Evolutionary conservation across 1,140 invertebrate species (phyloP).

Genomic region (Nebria ingens): DNA sequence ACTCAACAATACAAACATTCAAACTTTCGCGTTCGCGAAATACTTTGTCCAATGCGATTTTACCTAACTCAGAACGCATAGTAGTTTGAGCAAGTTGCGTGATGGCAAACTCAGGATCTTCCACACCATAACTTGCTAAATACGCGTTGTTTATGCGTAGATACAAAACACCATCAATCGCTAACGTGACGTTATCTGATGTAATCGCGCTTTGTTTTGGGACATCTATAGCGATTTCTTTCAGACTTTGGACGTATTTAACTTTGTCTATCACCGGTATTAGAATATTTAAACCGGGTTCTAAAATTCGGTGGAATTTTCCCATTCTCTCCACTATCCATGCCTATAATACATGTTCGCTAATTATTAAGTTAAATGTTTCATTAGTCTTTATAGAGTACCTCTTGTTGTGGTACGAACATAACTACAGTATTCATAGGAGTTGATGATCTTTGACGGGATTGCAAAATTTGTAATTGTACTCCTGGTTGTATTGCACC

Average conservation of each 20-base stretch:
- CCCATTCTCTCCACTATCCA: slow-evolving; percentile 99
- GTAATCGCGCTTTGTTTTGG: slow-evolving; percentile 98
- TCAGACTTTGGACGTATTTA: slow-evolving; percentile 96
- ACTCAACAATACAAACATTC: slow-evolving; percentile 92
- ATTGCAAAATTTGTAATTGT: slow-evolving; percentile 26
- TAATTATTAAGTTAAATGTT: slow-evolving; percentile 14
- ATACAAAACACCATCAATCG: slow-evolving; percentile 96
- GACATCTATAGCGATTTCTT: slow-evolving; percentile 99
- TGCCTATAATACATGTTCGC: slow-evolving; percentile 58
- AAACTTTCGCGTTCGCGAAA: slow-evolving; percentile 93
- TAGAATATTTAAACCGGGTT: slow-evolving; percentile 90
- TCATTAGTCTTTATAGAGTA: slow-evolving; percentile 30
- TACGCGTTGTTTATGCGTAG: slow-evolving; percentile 90
- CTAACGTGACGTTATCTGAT: slow-evolving; percentile 91
- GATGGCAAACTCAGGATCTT: slow-evolving; percentile 98
- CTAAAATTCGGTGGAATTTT: slow-evolving; percentile 83
- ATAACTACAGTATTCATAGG: slow-evolving; percentile 89
- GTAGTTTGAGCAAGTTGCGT: slow-evolving; percentile 98
- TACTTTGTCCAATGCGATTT: slow-evolving; percentile 95
- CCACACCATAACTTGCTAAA: slow-evolving; percentile 92
- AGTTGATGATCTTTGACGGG: slow-evolving; percentile 51
- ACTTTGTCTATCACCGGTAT: slow-evolving; percentile 88
- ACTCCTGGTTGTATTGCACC: background rate
- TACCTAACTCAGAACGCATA: slow-evolving; percentile 97
- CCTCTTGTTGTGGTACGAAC: slow-evolving; percentile 99